Evolutionary conservation across 2,113 vertebrate genomes (phyloP).

Genomic region (Nesoenas mayeri): DNA sequence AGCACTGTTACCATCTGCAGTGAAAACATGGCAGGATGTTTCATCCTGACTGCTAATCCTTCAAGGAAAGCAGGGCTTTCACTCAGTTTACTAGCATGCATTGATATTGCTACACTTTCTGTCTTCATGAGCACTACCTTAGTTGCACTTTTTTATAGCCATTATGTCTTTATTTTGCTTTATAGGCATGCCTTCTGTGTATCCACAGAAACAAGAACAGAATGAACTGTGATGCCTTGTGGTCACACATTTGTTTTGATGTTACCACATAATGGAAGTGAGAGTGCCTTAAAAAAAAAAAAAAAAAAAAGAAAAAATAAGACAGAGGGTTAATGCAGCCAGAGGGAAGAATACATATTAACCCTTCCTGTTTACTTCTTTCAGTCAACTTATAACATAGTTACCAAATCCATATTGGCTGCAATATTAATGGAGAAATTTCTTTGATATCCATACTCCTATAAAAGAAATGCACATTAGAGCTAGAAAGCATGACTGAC

Average conservation of each 20-base stretch:
- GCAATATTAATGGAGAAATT: not conserved
- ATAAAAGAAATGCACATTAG: not conserved
- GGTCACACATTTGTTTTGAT: not conserved
- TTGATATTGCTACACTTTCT: not conserved
- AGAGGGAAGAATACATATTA: not conserved
- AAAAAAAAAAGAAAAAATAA: not conserved
- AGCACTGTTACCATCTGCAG: not conserved
- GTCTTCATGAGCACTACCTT: not conserved
- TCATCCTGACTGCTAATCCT: not conserved
- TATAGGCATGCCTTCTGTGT: not conserved
- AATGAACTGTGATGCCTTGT: not conserved
- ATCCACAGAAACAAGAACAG: constrained; percentile 22
- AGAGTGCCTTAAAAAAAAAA: not conserved
- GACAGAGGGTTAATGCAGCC: not conserved
- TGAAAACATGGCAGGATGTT: not conserved
- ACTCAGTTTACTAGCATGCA: not conserved
- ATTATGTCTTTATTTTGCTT: not conserved
- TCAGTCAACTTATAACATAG: not conserved
- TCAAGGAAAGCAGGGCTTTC: not conserved
- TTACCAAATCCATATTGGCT: not conserved
- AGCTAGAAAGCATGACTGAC: not conserved
- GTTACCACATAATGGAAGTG: not conserved
- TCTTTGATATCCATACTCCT: not conserved
- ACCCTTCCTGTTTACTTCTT: not conserved
- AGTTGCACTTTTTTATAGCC: not conserved